Conservation (phyloP, 2,113 vertebrate species). For the Myodes glareolus region DNA sequence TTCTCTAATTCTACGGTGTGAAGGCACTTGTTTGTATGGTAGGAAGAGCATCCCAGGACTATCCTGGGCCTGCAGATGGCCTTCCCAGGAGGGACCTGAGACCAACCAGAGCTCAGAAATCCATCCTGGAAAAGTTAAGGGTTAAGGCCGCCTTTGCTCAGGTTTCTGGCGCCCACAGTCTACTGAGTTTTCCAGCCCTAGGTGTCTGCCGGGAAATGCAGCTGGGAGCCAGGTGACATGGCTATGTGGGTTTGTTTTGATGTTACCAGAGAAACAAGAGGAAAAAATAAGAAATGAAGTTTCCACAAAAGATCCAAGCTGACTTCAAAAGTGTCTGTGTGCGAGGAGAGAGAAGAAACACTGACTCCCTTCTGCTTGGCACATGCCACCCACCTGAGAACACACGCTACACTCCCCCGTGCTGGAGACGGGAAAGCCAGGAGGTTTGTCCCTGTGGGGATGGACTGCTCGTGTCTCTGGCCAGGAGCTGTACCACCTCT, state of each 20-base stretch:
- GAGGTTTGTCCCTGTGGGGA: slow-evolving; percentile 6
- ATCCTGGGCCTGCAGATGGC: neutral
- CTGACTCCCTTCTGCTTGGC: neutral
- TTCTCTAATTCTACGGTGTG: neutral
- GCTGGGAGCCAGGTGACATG: slow-evolving; percentile 65
- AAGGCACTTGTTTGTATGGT: neutral
- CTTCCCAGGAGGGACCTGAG: neutral
- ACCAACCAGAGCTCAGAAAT: neutral
- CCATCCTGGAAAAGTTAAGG: neutral
- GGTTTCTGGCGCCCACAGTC: slow-evolving; percentile 45
- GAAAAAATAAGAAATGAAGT: slow-evolving; percentile 81
- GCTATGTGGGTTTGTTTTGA: slow-evolving; percentile 85
- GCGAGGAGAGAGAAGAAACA: slow-evolving; percentile 63
- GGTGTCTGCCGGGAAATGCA: slow-evolving; percentile 42
- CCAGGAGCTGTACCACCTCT: neutral
- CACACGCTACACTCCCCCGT: neutral
- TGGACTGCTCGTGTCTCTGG: neutral
- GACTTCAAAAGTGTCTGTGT: slow-evolving; percentile 56
- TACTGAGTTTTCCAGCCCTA: slow-evolving; percentile 41
- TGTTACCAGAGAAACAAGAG: slow-evolving; percentile 85
- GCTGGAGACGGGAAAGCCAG: neutral
- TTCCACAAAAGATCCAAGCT: slow-evolving; percentile 79
- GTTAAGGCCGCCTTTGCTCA: neutral
- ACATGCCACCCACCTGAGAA: neutral
- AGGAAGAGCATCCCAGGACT: fast-evolving